Conservation (phyloP, 2,888 invertebrate species). For the Hydrotaea cyrtoneurina region DNA sequence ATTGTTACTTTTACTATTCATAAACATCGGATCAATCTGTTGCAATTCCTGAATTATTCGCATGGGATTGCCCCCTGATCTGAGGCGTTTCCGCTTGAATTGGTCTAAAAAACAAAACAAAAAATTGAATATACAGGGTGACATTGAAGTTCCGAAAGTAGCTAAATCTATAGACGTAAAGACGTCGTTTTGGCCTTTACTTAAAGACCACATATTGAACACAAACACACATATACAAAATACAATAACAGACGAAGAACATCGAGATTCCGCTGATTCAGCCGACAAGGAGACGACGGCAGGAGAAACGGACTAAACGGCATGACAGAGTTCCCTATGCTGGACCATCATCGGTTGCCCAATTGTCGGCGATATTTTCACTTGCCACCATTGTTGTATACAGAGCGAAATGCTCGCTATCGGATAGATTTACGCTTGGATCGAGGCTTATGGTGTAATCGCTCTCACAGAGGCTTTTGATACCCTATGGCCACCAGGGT, state of each 20-base stretch:
- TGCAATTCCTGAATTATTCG: conserved; percentile 75
- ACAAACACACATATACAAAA: not conserved
- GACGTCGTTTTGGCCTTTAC: too few relatives aligned
- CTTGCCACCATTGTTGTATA: conserved; percentile 91
- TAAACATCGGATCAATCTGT: conserved; percentile 58
- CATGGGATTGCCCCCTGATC: conserved; percentile 72
- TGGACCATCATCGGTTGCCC: not conserved
- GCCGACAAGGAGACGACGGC: not conserved
- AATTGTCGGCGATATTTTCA: conserved; percentile 35
- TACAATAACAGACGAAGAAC: not conserved
- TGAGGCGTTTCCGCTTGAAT: conserved; percentile 79
- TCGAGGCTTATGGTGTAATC: conserved; percentile 79
- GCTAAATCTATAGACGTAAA: not conserved
- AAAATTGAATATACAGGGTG: too few relatives aligned
- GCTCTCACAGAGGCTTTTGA: conserved; percentile 80
- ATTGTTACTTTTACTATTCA: conserved; percentile 62
- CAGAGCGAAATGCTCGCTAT: conserved; percentile 93
- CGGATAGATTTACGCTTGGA: conserved; percentile 87
- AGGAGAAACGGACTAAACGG: not conserved
- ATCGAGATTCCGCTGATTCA: not conserved
- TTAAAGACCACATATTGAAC: too few relatives aligned
- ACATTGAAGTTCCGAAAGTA: conserved; percentile 72
- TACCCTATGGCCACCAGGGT: conserved; percentile 83
- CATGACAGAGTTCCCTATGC: not conserved
- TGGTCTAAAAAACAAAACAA: conserved; percentile 81